Conservation (phyloP, 2,888 invertebrate genomes). For the Tupiocoris notatus region DNA sequence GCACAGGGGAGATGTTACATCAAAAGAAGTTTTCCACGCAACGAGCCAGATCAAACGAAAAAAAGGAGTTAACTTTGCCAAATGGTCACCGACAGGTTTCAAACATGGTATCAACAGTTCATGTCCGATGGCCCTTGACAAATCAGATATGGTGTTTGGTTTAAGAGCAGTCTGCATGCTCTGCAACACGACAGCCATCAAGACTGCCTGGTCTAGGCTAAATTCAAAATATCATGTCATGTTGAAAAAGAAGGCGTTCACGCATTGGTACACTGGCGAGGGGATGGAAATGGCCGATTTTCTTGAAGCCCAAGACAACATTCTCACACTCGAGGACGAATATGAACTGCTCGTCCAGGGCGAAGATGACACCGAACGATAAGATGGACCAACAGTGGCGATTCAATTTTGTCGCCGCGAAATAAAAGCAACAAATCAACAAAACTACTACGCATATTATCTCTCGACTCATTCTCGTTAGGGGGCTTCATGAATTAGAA, state of each 20-base stretch:
- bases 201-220: constrained; percentile 62
- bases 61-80: constrained; percentile 80
- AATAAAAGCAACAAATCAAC: background rate
- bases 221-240: constrained; percentile 63
- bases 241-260: constrained; percentile 63
- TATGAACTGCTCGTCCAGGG: constrained; percentile 60
- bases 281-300: constrained; percentile 80
- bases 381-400: background rate
- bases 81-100: constrained; percentile 72
- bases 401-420: no score
- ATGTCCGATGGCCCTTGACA: constrained; percentile 46
- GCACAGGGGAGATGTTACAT: constrained; percentile 87
- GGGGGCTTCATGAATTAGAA: no score
- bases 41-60: constrained; percentile 76
- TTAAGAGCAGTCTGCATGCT: constrained; percentile 68
- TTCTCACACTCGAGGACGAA: constrained; percentile 77
- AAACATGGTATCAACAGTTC: constrained; percentile 45
- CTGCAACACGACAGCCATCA: constrained; percentile 71
- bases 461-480: no score
- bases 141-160: constrained; percentile 57
- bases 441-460: background rate
- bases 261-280: constrained; percentile 68
- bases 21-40: constrained; percentile 83
- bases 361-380: background rate
- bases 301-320: constrained; percentile 55